These are phyloP conservation scores for Lumbricus terrestris DNA, from an alignment of 2,888 invertebrate genomes.

Conservation along the genomic window DNA sequence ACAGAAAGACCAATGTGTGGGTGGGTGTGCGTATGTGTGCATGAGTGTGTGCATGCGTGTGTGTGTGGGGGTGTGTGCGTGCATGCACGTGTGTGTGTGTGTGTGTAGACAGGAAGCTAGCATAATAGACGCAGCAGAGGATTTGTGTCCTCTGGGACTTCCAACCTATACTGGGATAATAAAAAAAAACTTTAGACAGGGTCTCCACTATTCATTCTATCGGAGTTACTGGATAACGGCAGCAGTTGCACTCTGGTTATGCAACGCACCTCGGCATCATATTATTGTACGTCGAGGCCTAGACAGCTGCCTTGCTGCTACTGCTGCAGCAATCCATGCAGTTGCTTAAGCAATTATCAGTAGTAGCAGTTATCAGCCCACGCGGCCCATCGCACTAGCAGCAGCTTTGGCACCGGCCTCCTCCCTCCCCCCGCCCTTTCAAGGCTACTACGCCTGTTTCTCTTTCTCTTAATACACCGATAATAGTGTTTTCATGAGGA, in stretches of 20 bases:
- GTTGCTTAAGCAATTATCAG: neutral
- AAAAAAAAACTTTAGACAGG: neutral
- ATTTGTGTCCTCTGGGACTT: neutral
- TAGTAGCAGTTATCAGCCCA: neutral
- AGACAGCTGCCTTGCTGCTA: neutral
- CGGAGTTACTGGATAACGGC: neutral
- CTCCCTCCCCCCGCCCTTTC: neutral
- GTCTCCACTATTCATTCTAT: neutral
- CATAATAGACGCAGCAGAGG: neutral
- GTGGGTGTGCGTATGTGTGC: too few relatives aligned
- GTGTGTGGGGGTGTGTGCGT: too few relatives aligned
- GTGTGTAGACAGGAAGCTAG: neutral
- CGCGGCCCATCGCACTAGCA: neutral
- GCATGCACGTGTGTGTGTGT: too few relatives aligned
- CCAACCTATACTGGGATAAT: neutral
- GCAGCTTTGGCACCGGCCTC: slow-evolving; percentile 3
- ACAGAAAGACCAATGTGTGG: neutral
- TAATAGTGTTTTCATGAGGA: neutral
- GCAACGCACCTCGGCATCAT: neutral
- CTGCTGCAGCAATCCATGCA: neutral
- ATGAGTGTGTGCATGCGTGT: too few relatives aligned
- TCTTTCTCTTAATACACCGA: neutral
- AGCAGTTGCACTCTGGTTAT: neutral
- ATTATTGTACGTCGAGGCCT: neutral
- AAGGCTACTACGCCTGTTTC: neutral